Evolutionary conservation across 2,113 vertebrate species (phyloP).

Genomic region (Elanoides forficatus): DNA sequence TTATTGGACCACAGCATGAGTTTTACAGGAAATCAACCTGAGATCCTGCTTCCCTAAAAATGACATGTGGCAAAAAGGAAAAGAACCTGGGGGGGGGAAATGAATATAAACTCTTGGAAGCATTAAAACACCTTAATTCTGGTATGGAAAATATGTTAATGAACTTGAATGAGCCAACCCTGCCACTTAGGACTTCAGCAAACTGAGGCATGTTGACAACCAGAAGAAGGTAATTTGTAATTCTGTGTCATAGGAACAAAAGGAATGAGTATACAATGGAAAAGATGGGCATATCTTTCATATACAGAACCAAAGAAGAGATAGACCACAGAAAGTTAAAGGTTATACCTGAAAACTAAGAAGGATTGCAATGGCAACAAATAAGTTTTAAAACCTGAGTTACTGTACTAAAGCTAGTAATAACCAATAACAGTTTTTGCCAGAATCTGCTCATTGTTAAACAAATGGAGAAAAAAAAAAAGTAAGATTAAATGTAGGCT

Average conservation of each 20-base stretch:
- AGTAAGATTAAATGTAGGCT: not conserved
- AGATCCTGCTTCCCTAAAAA: not conserved
- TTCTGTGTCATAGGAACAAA: not conserved
- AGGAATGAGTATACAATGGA: not conserved
- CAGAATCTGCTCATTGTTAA: not conserved
- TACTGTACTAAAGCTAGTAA: not conserved
- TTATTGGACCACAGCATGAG: not conserved
- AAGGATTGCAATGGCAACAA: not conserved
- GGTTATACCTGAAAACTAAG: not conserved
- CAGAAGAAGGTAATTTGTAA: rapidly evolving
- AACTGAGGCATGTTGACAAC: not conserved
- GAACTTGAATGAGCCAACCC: not conserved
- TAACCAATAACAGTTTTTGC: not conserved
- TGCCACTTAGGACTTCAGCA: not conserved
- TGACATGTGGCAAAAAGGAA: not conserved
- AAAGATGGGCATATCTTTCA: not conserved
- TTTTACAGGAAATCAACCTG: not conserved
- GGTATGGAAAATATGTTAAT: not conserved
- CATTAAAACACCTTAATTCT: not conserved
- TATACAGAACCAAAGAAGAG: not conserved
- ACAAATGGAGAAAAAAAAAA: not conserved
- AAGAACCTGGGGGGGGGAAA: not conserved
- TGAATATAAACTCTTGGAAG: not conserved
- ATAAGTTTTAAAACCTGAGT: not conserved
- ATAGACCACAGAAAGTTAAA: not conserved